Percentiles rank a stretch among this genome's conserved stretches.
Evolutionary conservation across 35 echinoderm and acorn worm species (phyloP).

Genomic region (Stichopus chloronotus): DNA sequence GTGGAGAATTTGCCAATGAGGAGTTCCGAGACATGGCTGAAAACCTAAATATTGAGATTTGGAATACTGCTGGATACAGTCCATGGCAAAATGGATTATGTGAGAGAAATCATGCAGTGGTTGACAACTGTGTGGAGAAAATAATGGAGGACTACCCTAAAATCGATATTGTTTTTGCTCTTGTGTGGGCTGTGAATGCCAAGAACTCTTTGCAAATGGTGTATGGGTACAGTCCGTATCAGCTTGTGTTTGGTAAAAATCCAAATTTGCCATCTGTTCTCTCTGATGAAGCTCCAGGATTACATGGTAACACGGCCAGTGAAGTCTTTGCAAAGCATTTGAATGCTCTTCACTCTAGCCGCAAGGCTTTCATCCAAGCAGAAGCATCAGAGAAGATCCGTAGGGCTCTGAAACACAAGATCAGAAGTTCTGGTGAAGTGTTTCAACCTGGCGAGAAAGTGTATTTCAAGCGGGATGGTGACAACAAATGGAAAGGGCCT

Average conservation of each 20-base stretch:
- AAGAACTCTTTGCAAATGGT: conserved; percentile 37
- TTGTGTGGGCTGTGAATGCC: conserved; percentile 53
- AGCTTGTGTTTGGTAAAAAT: conserved; percentile 55
- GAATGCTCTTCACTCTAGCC: conserved; percentile 33
- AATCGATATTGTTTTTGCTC: neutral
- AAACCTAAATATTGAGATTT: conserved; percentile 54
- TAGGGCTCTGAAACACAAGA: conserved; percentile 30
- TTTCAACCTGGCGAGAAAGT: conserved; percentile 37
- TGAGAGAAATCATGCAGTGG: conserved; percentile 40
- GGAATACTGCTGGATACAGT: conserved; percentile 28
- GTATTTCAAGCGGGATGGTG: neutral
- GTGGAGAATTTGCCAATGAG: neutral
- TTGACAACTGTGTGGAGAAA: conserved; percentile 5
- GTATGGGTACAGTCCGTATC: conserved; percentile 49
- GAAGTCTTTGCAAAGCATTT: conserved; percentile 50
- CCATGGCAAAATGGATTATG: conserved; percentile 40
- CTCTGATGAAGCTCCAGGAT: conserved; percentile 16
- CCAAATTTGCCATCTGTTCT: conserved; percentile 58
- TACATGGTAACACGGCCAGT: conserved; percentile 33
- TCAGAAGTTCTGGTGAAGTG: neutral
- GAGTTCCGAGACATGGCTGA: conserved; percentile 44
- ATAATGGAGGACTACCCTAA: conserved; percentile 23
- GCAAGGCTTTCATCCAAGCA: conserved; percentile 50
- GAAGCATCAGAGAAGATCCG: conserved; percentile 50
- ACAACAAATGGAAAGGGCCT: conserved; percentile 8